Conservation (phyloP, 2,113 vertebrate species). For the Hystrix cristata region DNA sequence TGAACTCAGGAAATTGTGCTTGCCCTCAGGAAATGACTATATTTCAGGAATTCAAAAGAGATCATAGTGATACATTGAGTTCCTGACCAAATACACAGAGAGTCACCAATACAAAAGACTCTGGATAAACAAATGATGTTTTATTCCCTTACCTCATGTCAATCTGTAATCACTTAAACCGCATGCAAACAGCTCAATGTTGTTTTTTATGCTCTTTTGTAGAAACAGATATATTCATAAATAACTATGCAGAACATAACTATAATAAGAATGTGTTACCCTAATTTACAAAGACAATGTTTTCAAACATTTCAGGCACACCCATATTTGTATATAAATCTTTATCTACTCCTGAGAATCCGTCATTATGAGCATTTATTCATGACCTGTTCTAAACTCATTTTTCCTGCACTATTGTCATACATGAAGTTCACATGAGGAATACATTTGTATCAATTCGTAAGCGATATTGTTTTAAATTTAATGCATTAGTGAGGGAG, state of each 20-base stretch:
- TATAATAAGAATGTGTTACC: background rate
- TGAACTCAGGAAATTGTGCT: constrained; percentile 18
- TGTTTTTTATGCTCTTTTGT: background rate
- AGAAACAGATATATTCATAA: background rate
- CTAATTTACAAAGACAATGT: background rate
- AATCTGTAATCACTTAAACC: background rate
- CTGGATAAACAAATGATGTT: background rate
- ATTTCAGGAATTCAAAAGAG: constrained; percentile 52
- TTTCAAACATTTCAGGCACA: background rate
- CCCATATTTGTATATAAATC: background rate
- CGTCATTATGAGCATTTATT: background rate
- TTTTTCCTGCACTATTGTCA: background rate
- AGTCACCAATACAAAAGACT: background rate
- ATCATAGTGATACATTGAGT: background rate
- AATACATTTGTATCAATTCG: background rate
- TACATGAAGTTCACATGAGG: background rate
- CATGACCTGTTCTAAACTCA: background rate
- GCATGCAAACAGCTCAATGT: background rate
- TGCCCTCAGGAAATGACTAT: constrained; percentile 19
- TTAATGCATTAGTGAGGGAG: background rate
- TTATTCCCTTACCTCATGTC: background rate
- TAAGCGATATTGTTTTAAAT: background rate
- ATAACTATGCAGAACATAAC: background rate
- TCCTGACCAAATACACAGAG: constrained; percentile 6
- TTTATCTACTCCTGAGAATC: background rate